Base-by-base conservation (phyloP, 2,888 invertebrate genomes). In the Microctonus hyperodae region DNA sequence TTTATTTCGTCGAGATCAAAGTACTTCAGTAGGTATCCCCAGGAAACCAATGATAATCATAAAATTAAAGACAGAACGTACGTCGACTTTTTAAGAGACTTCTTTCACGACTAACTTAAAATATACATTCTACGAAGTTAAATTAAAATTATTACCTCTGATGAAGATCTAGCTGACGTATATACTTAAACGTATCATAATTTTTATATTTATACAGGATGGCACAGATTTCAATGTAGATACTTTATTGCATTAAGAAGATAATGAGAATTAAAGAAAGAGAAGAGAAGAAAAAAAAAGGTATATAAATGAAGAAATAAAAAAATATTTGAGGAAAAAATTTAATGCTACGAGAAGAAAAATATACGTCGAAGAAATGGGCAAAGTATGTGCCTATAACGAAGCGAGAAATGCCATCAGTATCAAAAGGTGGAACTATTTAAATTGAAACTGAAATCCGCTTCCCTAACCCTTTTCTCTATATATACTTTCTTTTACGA, bases 371-470 rank as follows among this genome's bases (percentile, higher is more conserved):
- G 31, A 65, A 51, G 37, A 67, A 64, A 22, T 48, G 20, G 55
- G 48, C 64, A 35, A 40, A 40, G 55, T 20, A 57, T 61, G 57
- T 57, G 63, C 68, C 67, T 70, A 65, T 61, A 69, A 66, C 53
- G 70, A 69, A 65, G 68, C 67, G 65, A 67, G 66, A 71, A 69
- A 68, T 70, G 69, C 70, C 62, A 61, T 58, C 57, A 72, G 65
- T 61, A 40, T 53, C 28, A 31, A 69, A 70, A 72, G 72, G 70
- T 74, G 73, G 73, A 76, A 79, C 72, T 79, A 78, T 79, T 80
- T 76, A 76, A 79, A 81, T 81, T 81, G 79, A 79, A 80, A 79
- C 77, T 77, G 76, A 80, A 78, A 74, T 75, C 75, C 70, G 67
- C 68, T 63, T 69, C 58, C 69, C 62, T 59, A 28, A 69, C 56